Evolutionary conservation across 2,113 vertebrate genomes (phyloP), one percentile per base, ranked within the genome.

Genomic region (Lynx canadensis): DNA sequence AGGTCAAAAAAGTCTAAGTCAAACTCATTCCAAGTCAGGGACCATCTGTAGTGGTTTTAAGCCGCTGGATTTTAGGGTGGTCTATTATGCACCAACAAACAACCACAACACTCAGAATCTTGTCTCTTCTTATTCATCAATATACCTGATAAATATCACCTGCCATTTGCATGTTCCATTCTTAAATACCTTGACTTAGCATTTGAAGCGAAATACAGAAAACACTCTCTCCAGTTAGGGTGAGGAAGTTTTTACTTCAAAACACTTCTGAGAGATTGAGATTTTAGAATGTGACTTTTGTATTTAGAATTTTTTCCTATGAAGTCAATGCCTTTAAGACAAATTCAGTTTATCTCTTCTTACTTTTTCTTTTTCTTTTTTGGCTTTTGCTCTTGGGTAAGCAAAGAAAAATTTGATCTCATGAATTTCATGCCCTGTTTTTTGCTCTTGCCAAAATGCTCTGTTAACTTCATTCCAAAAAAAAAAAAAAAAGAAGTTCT

Each of bases 371-470:
- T 27, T 36, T 36, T 57, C 14, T 73, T 57, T 71, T 68, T 38
- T 94, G 65, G 36, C 60, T 80, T 97, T 97, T 97, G 29, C 88
- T 96, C 63, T 88, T 91, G 73, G 38, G 80, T 91, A 97, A 97
- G 74, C 63, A 95, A 97, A 97, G 85, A 52, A 91, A 98, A 97
- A 97, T 91, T 68, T 95, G 73, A 86, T 98, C 91, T 95, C 33
- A 36, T 91, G 48, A 96, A 95, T 95, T 97, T 98, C 91, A 98
- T 66, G 97, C 96, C 89, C 84, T 98, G 52, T 80, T 96, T 97
- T 97, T 95, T 31, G 12, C 33, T 98, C 3, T 45, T 98, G 90
- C 91, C 97, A 92, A 83, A 93, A 89, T 97, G 69, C 93, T 98
- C 94, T 84, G 80, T 87, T 95, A 98, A 98, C 57, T 95, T 89